Evolutionary conservation across 1,140 invertebrate species (phyloP), one percentile per base, ranked within the genome.

Genomic region (Mactra quadrangularis): DNA sequence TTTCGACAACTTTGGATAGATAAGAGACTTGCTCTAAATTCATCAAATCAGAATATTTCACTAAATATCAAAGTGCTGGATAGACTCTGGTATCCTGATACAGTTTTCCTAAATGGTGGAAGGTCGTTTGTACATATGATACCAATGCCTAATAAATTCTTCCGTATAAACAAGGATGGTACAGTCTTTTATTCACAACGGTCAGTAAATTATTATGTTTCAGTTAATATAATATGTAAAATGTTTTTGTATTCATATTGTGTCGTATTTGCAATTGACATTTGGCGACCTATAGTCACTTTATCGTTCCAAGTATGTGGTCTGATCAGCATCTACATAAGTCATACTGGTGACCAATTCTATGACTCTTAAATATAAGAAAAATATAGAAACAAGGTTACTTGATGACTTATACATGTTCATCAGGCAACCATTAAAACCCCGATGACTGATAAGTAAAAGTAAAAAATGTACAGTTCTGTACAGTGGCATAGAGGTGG

Each of bases 21-120:
- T 83, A 60, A 85, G 9, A 81, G 91, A 25, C 83, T 92, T n/a
- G 74, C 86, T n/a, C 90, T 91, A 71, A 88, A 89, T 64, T 85
- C 82, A 4, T 84, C 78, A n/a, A 74, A 86, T 9, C 74, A 66
- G 15, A 87, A 89, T 27, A 83, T 91, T 0, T 85, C 88, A 0
- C 74, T 91, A 15, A 89, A 88, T 59, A 86, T 88, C 29, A 88
- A 85, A 59, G 88, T 91, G 81, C 82, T 92, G 59, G 87, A 92
- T 47, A 47, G 86, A 22, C 86, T 92, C 22, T 92, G 91, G 91
- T 86, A 87, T 47, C 91, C 90, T 2, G 92, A 93, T 76, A 92
- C 91, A 31, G 89, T 92, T 60, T 93, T 94, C 84, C 88, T 90
- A 33, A 94, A 94, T 84, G 93, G 93, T n/a, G 92, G 93, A 77